Evolutionary conservation across 2,113 vertebrate species (phyloP).

Genomic region (Monopterus albus): DNA sequence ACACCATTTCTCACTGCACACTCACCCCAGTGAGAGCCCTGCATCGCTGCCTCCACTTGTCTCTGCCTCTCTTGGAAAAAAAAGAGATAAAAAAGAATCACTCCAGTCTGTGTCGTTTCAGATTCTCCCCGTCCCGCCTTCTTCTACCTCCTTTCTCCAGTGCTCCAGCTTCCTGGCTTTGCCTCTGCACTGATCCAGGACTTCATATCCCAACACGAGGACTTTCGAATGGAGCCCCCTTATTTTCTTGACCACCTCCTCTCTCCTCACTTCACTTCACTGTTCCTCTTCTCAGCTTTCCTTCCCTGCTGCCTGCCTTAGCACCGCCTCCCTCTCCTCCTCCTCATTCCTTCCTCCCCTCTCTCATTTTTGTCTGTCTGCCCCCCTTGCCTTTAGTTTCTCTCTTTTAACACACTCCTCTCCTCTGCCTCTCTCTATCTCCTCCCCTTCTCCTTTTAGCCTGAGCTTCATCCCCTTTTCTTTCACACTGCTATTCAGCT

Average conservation of each 20-base stretch:
- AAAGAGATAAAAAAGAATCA: slow-evolving; percentile 33
- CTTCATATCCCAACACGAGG: slow-evolving; percentile 70
- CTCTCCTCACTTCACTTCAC: slow-evolving; percentile 66
- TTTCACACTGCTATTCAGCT: too few relatives aligned
- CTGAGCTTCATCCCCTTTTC: slow-evolving; percentile 42
- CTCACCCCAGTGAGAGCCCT: slow-evolving; percentile 75
- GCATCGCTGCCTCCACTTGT: slow-evolving; percentile 75
- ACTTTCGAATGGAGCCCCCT: slow-evolving; percentile 69
- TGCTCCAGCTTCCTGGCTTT: slow-evolving; percentile 56
- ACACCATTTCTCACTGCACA: slow-evolving; percentile 31
- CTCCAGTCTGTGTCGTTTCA: slow-evolving; percentile 36
- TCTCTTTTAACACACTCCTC: slow-evolving; percentile 63
- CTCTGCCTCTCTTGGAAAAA: slow-evolving; percentile 28
- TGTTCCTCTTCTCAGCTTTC: slow-evolving; percentile 76
- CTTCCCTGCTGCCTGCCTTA: slow-evolving; percentile 74
- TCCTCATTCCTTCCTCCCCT: slow-evolving; percentile 57
- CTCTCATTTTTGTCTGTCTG: slow-evolving; percentile 72
- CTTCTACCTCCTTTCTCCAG: slow-evolving; percentile 44
- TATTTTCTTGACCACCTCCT: slow-evolving; percentile 56
- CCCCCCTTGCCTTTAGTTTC: slow-evolving; percentile 67
- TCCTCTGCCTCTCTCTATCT: slow-evolving; percentile 35
- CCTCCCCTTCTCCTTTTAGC: slow-evolving; percentile 55
- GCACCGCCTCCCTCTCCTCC: slow-evolving; percentile 72
- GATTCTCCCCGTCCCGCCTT: slow-evolving; percentile 27
- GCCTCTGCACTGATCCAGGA: slow-evolving; percentile 48